A percentile compares a stretch with the other conserved stretches of the same genome.
These are phyloP conservation scores for Ryuthela nishihirai DNA, from an alignment of 2,888 invertebrate genomes.

Conservation along the genomic window DNA sequence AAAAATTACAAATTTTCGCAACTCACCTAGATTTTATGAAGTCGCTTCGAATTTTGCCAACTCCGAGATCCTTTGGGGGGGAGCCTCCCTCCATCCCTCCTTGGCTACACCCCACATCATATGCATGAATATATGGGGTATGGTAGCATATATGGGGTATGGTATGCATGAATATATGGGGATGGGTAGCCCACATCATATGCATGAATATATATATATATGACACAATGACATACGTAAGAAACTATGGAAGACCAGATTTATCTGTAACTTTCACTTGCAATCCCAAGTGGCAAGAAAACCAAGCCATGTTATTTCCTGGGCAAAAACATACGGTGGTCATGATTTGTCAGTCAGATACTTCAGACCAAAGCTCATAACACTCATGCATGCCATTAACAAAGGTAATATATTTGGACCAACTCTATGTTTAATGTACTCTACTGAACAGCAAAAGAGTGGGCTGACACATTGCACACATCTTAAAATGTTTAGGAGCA, in stretches of 20 bases:
- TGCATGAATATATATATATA: constrained; percentile 50
- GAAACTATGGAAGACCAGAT: constrained; percentile 51
- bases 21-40: too few relatives aligned
- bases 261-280: constrained; percentile 54
- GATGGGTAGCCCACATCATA: constrained; percentile 48
- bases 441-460: constrained; percentile 46
- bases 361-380: constrained; percentile 43
- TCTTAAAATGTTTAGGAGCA: constrained; percentile 31
- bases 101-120: too few relatives aligned
- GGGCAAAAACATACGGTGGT: constrained; percentile 37
- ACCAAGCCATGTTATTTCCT: constrained; percentile 38
- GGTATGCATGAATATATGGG: too few relatives aligned
- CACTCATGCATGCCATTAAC: constrained; percentile 40
- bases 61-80: too few relatives aligned
- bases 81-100: too few relatives aligned
- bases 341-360: constrained; percentile 44
- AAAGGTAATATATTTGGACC: constrained; percentile 41
- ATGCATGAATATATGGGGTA: too few relatives aligned
- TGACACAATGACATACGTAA: constrained; percentile 52
- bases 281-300: constrained; percentile 52
- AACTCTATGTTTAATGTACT: constrained; percentile 38
- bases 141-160: too few relatives aligned
- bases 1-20: too few relatives aligned
- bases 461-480: constrained; percentile 45
- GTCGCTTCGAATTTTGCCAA: too few relatives aligned